These are phyloP conservation scores for Bombyx huttoni DNA, from an alignment of 2,888 invertebrate species.

Conservation along the genomic window DNA sequence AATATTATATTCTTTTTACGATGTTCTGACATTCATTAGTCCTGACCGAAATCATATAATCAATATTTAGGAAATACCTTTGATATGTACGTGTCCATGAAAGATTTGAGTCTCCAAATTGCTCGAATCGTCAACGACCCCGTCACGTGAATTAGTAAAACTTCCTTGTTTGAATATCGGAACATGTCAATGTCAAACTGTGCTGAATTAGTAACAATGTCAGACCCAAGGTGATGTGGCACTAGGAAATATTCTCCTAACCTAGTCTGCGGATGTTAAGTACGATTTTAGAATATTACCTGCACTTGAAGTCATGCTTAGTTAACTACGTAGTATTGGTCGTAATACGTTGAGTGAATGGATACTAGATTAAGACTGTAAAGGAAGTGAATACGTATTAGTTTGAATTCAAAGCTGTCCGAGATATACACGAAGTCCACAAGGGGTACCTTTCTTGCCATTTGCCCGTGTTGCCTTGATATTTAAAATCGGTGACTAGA, in stretches of 20 bases:
- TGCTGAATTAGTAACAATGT: slow-evolving; percentile 62
- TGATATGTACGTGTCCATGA: background rate
- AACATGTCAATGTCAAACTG: slow-evolving; percentile 58
- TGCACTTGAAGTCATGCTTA: background rate
- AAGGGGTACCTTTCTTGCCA: slow-evolving; percentile 29
- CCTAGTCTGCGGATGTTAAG: background rate
- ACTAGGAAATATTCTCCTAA: slow-evolving; percentile 28
- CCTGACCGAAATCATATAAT: background rate
- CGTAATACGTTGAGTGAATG: too few relatives aligned
- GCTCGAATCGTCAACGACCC: slow-evolving; percentile 19
- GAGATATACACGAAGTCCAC: too few relatives aligned
- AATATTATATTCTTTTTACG: slow-evolving; percentile 13
- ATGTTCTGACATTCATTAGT: background rate
- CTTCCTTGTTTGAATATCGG: slow-evolving; percentile 59
- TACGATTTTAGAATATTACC: background rate
- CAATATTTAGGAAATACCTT: background rate
- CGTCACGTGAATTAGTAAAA: slow-evolving; percentile 31
- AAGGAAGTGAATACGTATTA: too few relatives aligned
- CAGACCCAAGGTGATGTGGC: slow-evolving; percentile 46
- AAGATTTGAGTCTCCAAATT: background rate
- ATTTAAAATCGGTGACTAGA: slow-evolving; percentile 40
- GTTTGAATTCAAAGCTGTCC: too few relatives aligned
- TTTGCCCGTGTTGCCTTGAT: slow-evolving; percentile 51
- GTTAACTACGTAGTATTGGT: background rate
- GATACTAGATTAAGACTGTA: too few relatives aligned